These are phyloP conservation scores for Drosophila mayri DNA, from an alignment of 1,140 invertebrate species.

Conservation along the genomic window DNA sequence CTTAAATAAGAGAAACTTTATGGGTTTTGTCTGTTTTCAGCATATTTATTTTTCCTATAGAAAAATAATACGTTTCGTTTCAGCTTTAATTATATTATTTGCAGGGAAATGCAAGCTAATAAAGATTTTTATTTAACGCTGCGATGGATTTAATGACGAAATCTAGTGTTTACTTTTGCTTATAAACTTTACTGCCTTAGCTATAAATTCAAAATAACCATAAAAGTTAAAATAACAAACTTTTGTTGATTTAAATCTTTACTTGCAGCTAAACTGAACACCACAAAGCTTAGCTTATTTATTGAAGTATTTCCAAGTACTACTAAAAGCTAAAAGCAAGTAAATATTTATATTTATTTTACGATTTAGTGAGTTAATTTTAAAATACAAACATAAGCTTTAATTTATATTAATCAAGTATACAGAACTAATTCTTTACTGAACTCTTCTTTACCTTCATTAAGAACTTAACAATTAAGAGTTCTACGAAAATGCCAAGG, in stretches of 20 bases:
- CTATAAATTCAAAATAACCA: not conserved
- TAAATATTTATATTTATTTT: not conserved
- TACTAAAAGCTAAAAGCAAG: too few relatives aligned
- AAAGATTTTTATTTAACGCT: too few relatives aligned
- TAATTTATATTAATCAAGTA: not conserved
- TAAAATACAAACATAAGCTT: not conserved
- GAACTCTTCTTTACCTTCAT: not conserved
- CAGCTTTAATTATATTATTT: conserved; percentile 23
- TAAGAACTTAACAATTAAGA: conserved; percentile 8
- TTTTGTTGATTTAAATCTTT: not conserved
- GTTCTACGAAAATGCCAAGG: conserved; percentile 15
- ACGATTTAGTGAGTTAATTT: not conserved
- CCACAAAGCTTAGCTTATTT: not conserved
- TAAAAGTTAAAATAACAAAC: not conserved
- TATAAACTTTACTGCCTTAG: not conserved
- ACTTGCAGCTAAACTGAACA: not conserved
- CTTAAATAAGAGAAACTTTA: conserved; percentile 41
- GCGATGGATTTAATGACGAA: not conserved
- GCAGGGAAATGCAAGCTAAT: not conserved
- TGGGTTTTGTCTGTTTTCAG: conserved; percentile 26
- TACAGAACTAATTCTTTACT: not conserved
- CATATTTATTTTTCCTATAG: conserved; percentile 20
- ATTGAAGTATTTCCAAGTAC: not conserved
- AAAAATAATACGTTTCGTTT: conserved; percentile 13
- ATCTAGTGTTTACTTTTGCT: not conserved